Evolutionary conservation across 2,888 invertebrate species (phyloP), one percentile per base, ranked within the genome.

Genomic region (Nematopogon swammerdamellus): DNA sequence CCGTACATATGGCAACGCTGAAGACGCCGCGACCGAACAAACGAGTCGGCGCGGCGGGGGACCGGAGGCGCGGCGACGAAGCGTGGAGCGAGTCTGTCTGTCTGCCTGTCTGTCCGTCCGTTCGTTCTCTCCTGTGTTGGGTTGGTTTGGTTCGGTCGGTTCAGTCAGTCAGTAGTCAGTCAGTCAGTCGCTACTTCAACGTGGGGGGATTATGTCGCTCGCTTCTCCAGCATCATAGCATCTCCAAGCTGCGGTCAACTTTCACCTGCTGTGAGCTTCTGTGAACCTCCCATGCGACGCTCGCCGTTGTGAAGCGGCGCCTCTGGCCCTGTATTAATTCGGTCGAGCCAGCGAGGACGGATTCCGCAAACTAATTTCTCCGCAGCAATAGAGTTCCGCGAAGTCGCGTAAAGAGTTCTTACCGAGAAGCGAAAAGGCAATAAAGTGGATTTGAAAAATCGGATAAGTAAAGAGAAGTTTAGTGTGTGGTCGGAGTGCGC

Each of bases 341-440:
- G 36, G 14, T 36, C 36, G 3, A 14, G 64, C 62, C 62, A 57
- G 62, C 65, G 63, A 60, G 64, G 66, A 64, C 64, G 64, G 65
- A 69, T 75, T 70, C 75, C 69, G 73, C 73, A 72, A 77, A 76
- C 70, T 74, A 74, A 72, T 76, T 76, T 76, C 76, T 75, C 72
- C 71, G 63, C 68, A 69, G 69, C 66, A 62, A 66, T 67, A 65
- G 63, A 66, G 59, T 77, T 76, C 79, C 68, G 65, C 70, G 79
- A 76, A 79, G 72, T 72, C 65, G 72, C 68, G 65, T 72, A 73
- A 70, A 76, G 74, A 74, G 75, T 75, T 74, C n/a, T 36, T 77
- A 75, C 79, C 56, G 65, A 70, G 79, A 79, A 76, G 58, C 71
- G 70, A 70, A 70, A 67, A 72, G 67, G 70, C 64, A 65, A 65